phyloP scores from a whole-genome alignment of 1,140 invertebrate genomes.

The Dolichoris vasculosae region DNA sequence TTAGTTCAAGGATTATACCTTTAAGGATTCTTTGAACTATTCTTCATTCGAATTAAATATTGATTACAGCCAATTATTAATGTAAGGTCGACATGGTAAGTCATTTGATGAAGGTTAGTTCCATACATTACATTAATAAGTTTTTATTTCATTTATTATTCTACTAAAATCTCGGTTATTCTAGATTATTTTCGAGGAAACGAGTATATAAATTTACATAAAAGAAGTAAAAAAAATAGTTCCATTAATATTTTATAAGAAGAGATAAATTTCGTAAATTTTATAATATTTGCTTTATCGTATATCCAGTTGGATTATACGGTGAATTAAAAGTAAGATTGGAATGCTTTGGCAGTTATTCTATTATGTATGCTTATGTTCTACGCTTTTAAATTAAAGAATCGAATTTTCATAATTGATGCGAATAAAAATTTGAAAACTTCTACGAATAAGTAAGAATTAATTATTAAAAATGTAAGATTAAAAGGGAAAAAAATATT shows the following conservation, averaged over 20 bases:
- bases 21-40: not conserved
- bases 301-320: not conserved
- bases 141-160: not conserved
- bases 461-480: too few species aligned
- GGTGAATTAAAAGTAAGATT: too few species aligned
- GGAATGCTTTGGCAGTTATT: too few species aligned
- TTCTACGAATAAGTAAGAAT: too few species aligned
- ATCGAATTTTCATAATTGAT: too few species aligned
- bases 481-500: too few species aligned
- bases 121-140: not conserved
- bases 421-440: too few species aligned
- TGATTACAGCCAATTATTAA: not conserved
- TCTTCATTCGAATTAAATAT: not conserved
- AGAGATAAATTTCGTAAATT: not conserved
- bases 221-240: not conserved
- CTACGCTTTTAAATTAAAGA: too few species aligned
- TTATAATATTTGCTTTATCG: not conserved
- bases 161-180: not conserved
- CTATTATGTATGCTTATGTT: too few species aligned
- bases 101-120: too few species aligned
- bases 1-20: not conserved
- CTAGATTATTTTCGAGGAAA: not conserved
- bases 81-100: too few species aligned
- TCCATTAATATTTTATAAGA: not conserved
- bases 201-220: not conserved